A percentile compares a stretch with the other conserved stretches of the same genome.
phyloP scores from a whole-genome alignment of 2,888 invertebrate species.

The Linyphia triangularis region DNA sequence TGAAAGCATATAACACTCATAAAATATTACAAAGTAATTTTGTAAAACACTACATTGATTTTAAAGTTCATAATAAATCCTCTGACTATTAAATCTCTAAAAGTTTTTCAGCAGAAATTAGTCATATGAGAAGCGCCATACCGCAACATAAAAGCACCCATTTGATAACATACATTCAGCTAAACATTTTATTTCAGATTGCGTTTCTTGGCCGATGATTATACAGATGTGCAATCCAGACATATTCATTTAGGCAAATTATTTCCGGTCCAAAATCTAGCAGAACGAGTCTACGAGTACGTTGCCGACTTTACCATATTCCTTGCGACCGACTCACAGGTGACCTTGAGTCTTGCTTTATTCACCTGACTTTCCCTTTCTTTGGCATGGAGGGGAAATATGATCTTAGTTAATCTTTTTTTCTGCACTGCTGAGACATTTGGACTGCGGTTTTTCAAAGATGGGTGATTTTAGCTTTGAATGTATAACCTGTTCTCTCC shows the following conservation, averaged over 20 bases:
- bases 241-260: conserved; percentile 33
- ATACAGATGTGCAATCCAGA: conserved; percentile 34
- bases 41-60: not conserved
- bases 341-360: conserved; percentile 6
- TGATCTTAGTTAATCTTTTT: conserved; percentile 19
- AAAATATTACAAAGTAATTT: too few relatives aligned
- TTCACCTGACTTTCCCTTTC: conserved; percentile 10
- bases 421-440: conserved; percentile 8
- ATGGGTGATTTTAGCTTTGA: not conserved
- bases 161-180: not conserved
- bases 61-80: not conserved
- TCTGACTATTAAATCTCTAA: not conserved
- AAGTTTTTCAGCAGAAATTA: not conserved
- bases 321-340: not conserved
- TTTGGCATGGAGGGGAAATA: not conserved
- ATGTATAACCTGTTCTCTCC: conserved; percentile 11
- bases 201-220: conserved; percentile 41
- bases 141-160: not conserved
- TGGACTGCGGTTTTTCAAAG: conserved; percentile 1
- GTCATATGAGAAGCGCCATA: not conserved
- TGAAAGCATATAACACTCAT: too few relatives aligned
- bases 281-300: conserved; percentile 45
- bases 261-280: conserved; percentile 44
- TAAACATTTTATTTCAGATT: conserved; percentile 23
- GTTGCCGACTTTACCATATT: not conserved